These are phyloP conservation scores for Psephotus haematonotus DNA, from an alignment of 2,113 vertebrate species.

Conservation along the genomic window DNA sequence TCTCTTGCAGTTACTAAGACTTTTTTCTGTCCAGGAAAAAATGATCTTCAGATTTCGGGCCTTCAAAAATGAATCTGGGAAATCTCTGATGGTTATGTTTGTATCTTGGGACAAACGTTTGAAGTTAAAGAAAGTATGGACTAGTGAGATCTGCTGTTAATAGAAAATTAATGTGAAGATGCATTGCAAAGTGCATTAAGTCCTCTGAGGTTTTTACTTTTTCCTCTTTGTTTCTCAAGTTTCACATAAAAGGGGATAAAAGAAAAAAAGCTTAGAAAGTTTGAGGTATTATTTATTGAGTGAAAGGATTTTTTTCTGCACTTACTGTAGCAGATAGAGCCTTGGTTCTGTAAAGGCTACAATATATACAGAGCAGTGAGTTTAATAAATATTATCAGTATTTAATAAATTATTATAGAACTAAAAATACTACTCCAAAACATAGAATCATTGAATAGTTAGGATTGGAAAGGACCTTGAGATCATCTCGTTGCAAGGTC, in stretches of 20 bases:
- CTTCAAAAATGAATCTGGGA: not conserved
- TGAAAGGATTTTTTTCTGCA: not conserved
- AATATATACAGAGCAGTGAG: not conserved
- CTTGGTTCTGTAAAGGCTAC: not conserved
- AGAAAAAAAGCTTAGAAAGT: not conserved
- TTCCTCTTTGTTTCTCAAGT: not conserved
- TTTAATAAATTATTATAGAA: not conserved
- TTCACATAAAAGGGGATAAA: not conserved
- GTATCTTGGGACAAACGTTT: not conserved
- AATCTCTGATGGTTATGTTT: not conserved
- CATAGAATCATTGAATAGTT: not conserved
- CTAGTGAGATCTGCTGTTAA: not conserved
- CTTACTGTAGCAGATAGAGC: not conserved
- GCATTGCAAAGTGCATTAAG: not conserved
- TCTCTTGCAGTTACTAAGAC: not conserved
- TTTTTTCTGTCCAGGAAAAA: not conserved
- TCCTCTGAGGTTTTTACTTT: not conserved
- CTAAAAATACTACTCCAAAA: not conserved
- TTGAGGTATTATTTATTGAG: not conserved
- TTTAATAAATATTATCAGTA: not conserved
- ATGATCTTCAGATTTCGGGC: not conserved
- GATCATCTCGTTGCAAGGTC: not conserved
- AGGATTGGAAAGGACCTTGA: not conserved
- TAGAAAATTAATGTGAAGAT: not conserved
- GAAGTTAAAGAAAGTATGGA: not conserved